These are phyloP conservation scores for Tribolium freemani DNA, from an alignment of 2,888 invertebrate genomes.

Conservation along the genomic window DNA sequence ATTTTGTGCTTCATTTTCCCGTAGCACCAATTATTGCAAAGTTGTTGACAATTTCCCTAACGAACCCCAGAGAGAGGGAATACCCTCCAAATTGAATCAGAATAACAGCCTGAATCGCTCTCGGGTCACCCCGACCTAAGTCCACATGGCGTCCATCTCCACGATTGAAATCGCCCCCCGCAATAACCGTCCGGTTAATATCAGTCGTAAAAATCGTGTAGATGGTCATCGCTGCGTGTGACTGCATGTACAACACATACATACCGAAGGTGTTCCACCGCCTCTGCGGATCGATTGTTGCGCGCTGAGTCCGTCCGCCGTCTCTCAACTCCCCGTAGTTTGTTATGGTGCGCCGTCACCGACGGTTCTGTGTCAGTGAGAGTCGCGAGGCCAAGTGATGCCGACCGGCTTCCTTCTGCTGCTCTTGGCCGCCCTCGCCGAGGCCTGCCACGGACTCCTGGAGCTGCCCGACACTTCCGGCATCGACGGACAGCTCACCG, in stretches of 20 bases:
- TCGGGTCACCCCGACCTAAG: too few species aligned
- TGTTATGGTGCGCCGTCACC: conserved; percentile 50
- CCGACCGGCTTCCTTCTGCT: conserved; percentile 35
- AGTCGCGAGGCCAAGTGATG: conserved; percentile 17
- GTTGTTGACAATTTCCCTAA: too few species aligned
- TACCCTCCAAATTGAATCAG: too few species aligned
- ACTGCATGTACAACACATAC: conserved; percentile 3
- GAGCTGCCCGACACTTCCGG: conserved; percentile 69
- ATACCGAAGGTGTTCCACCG: conserved; percentile 22
- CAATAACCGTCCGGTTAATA: conserved; percentile 21
- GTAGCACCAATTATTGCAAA: too few species aligned
- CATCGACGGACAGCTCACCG: conserved; percentile 69
- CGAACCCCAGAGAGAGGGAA: too few species aligned
- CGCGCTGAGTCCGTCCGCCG: conserved; percentile 41
- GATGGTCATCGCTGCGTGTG: conserved; percentile 15
- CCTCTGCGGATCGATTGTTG: conserved; percentile 44
- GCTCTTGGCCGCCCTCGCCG: conserved; percentile 38
- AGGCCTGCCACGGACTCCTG: conserved; percentile 45
- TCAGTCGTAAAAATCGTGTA: conserved; percentile 1
- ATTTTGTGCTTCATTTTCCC: too few species aligned
- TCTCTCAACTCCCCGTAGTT: conserved; percentile 42
- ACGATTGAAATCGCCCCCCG: too few species aligned
- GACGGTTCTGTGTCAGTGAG: conserved; percentile 45
- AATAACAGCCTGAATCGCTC: too few species aligned
- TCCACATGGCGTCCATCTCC: too few species aligned